Evolutionary conservation across 2,113 vertebrate species (phyloP), one percentile per base, ranked within the genome.

Genomic region (Calyptommatus sinebrachiatus): DNA sequence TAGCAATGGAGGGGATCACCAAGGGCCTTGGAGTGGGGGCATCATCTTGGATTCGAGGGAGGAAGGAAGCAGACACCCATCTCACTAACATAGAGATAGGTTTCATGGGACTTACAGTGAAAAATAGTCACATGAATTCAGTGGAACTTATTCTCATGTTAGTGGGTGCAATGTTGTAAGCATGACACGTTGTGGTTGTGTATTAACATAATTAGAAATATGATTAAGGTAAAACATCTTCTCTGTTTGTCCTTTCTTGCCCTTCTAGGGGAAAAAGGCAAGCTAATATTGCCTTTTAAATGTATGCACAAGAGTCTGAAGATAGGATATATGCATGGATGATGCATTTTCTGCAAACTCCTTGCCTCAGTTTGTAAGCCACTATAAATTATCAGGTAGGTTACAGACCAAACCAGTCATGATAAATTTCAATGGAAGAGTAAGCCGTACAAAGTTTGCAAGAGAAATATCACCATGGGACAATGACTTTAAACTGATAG

Each of bases 401-500:
- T 53, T 79, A 48, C 69, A 60, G 46, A 71, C 60, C 16, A 76
- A 80, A 24, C 71, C 84, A 81, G 29, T 46, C 71, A 67, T 85
- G 73, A 31, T 84, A 66, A 29, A 9, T 57, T 85, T 35, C 61
- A 84, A 1, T 20, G 81, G 35, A 20, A 50, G 22, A 82, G 70
- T n/a, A 72, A 78, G 22, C 45, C 76, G 48, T 18, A 41, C 68
- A 50, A 69, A 75, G 22, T 71, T 63, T 28, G 29, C 74, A 76
- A 60, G 71, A 78, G 14, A 77, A 77, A 62, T 48, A 16, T 75
- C 70, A 45, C 2, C 20, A 53, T 78, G 67, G 73, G 77, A 78
- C 61, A 79, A 67, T 60, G 73, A 67, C 7, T 83, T 81, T 21
- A 29, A 83, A 46, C 48, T 65, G n/a, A 83, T 79, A 65, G 80